Evolutionary conservation across 2,888 invertebrate genomes (phyloP), one percentile per base, ranked within the genome.

Genomic region (Lordiphosa fenestrarum): DNA sequence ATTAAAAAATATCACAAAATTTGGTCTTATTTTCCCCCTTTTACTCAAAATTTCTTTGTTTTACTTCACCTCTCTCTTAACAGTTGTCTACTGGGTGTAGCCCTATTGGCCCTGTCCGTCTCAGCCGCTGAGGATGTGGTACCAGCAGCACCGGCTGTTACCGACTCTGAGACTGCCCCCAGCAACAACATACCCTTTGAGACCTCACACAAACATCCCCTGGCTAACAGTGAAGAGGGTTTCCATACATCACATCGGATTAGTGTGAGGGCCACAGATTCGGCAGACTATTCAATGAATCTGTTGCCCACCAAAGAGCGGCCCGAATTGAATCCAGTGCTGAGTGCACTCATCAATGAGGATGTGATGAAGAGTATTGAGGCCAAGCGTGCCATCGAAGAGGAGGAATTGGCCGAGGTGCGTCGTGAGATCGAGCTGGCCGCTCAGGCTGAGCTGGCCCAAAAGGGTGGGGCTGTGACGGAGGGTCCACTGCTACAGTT

Each of bases 171-270:
- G 9, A 3, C 30, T 9, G 30, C 30, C 9, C 30, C 30, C 3
- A 30, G 9, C 9, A 30, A 30, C 30, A 13, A 33, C 25, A 33
- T 69, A 2, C 61, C 69, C 7, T 94, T 94, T 77, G 94, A 94
- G 89, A 93, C 94, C 2, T 91, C 94, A 2, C 95, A 95, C 86
- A 95, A 94, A 89, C 91, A 93, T 69, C 87, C 83, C 1, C 76
- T 74, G n/a, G 93, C 56, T 10, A 90, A 90, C 74, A 59, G 60
- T 12, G 85, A 80, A 10, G 73, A 74, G 37, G 82, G 75, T 10
- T 89, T 89, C 62, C 84, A 88, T 33, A 89, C 89, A 10, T 67
- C 89, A 7, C 89, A 89, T 46, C 85, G 81, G 60, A 89, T 89
- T 25, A 63, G 75, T 47, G 69, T 67, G 35, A 65, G 73, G 10